These are phyloP conservation scores for Malurus elegans DNA, from an alignment of 2,113 vertebrate genomes.

Conservation along the genomic window DNA sequence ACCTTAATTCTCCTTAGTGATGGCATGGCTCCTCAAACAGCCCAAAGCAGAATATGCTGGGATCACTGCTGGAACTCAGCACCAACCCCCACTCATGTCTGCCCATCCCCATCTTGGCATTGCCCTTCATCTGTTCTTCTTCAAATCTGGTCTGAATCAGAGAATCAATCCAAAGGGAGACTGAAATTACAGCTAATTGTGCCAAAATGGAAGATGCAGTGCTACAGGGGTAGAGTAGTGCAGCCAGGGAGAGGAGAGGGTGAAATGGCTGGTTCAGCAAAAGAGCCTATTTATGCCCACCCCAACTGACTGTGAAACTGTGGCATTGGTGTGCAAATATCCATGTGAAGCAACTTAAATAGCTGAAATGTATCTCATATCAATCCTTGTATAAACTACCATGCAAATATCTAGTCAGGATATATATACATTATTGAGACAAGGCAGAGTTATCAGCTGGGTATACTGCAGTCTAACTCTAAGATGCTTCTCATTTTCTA, in stretches of 20 bases:
- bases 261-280: not conserved
- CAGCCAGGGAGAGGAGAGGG: not conserved
- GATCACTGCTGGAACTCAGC: not conserved
- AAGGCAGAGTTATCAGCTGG: not conserved
- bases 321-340: not conserved
- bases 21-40: not conserved
- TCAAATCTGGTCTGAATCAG: not conserved
- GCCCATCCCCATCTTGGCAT: not conserved
- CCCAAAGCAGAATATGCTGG: not conserved
- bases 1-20: not conserved
- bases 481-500: not conserved
- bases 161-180: not conserved
- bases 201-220: not conserved
- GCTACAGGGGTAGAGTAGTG: no score
- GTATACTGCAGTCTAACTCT: not conserved
- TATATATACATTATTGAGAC: not conserved
- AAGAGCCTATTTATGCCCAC: not conserved
- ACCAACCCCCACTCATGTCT: accelerated
- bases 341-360: not conserved
- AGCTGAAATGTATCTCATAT: not conserved
- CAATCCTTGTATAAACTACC: not conserved
- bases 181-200: not conserved
- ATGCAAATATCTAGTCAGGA: not conserved
- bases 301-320: not conserved
- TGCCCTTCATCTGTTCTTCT: not conserved